Base-by-base conservation (phyloP, 1,140 invertebrate genomes). In the Polyergus mexicanus region DNA sequence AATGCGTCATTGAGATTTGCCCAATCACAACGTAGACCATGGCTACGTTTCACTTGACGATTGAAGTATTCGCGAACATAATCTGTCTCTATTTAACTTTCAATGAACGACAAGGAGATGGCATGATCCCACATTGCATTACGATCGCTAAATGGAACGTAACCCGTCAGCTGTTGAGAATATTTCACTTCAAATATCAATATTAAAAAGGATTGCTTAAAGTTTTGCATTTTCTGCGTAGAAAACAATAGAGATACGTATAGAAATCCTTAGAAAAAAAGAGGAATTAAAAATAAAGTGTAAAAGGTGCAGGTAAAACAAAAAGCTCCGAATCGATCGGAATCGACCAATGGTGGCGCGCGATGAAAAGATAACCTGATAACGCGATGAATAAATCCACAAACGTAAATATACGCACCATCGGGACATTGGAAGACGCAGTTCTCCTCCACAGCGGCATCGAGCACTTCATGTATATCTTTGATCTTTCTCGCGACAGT, bases 391-490 rank as follows among this genome's bases (percentile, higher is more conserved):
- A 72, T n/a, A 22, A 65, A n/a, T n/a, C 4, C 44, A 47, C 47
- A 16, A 51, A 51, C 16, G 16, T 11, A 8, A 10, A 60, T 22
- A 22, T 19, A 54, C 92, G 94, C 95, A 97, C 97, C 97, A 91
- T 94, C 95, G 8, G 97, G 97, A 94, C 98, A 98, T 78, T 96
- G 94, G 93, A 96, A 98, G 44, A 97, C 94, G 91, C 98, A 98
- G 66, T 97, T 96, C 93, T 98, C 98, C 90, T 98, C 98, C 13
- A 98, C 97, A 16, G 98, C 97, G 5, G 97, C 97, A 93, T 98
- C 97, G 81, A 98, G 97, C 6, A 98, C 96, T 84, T 98, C 97
- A 91, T 98, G 97, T 56, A 98, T 96, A 6, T 96, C 96, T 89
- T 96, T 96, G 88, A 98, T 97, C 90, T 97, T 97, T 84, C 96